phyloP scores from a whole-genome alignment of 2,797 vertebrate genomes.

The Manis javanica region DNA sequence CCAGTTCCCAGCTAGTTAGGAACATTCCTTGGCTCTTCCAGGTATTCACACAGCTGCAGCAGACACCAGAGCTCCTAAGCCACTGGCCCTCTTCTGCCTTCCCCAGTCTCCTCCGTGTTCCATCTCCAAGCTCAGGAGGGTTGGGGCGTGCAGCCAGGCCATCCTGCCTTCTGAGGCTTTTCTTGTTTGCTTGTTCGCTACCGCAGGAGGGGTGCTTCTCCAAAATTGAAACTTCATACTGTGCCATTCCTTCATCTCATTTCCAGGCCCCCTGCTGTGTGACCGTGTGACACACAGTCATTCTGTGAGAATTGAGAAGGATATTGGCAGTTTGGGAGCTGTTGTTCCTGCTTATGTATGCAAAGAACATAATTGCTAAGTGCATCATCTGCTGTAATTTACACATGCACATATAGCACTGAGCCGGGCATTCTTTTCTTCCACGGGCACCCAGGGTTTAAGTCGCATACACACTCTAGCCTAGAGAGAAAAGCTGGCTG shows the following conservation, averaged over 20 bases:
- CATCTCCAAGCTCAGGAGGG: neutral
- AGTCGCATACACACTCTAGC: neutral
- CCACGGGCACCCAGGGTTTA: conserved; percentile 68
- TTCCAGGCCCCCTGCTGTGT: conserved; percentile 82
- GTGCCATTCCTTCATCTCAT: conserved; percentile 81
- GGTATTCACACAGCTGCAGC: neutral
- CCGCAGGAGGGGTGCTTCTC: conserved; percentile 67
- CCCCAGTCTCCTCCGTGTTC: rapidly evolving
- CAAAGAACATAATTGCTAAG: conserved; percentile 87
- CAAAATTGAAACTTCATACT: conserved; percentile 77
- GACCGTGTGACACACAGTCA: conserved; percentile 83
- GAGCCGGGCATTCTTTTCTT: conserved; percentile 79
- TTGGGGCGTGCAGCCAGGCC: neutral
- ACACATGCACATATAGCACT: conserved; percentile 80
- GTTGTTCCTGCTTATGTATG: conserved; percentile 88
- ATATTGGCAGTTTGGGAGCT: conserved; percentile 87
- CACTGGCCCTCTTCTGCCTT: neutral
- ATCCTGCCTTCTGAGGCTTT: conserved; percentile 36
- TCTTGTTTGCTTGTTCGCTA: conserved; percentile 66
- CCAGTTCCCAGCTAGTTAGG: neutral
- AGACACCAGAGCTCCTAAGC: rapidly evolving
- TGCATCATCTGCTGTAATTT: conserved; percentile 88
- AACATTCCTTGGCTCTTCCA: neutral
- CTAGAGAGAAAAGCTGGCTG: conserved; percentile 69
- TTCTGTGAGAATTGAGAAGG: conserved; percentile 82